A percentile compares a stretch with the other conserved stretches of the same genome.
phyloP scores from a whole-genome alignment of 2,797 vertebrate genomes.

The Spea hammondii region DNA sequence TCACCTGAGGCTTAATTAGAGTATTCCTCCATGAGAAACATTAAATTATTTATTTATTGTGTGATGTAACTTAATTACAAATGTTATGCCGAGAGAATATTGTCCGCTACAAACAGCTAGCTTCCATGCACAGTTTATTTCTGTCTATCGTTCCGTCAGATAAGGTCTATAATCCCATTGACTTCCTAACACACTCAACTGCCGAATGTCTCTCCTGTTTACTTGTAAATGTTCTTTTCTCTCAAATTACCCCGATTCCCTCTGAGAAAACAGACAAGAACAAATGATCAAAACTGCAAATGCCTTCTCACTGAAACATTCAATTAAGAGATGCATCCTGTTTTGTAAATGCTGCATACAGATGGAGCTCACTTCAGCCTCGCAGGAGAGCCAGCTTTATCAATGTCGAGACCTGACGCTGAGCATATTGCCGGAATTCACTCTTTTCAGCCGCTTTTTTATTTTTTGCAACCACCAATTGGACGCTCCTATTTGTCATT shows the following conservation, averaged over 20 bases:
- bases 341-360: slow-evolving; percentile 33
- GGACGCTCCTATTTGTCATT: neutral
- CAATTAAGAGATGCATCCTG: slow-evolving; percentile 38
- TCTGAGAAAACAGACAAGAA: slow-evolving; percentile 40
- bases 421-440: slow-evolving; percentile 31
- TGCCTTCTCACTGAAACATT: slow-evolving; percentile 38
- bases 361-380: slow-evolving; percentile 18
- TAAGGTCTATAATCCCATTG: neutral
- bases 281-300: slow-evolving; percentile 40
- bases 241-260: slow-evolving; percentile 22
- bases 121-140: too few relatives aligned
- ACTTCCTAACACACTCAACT: neutral
- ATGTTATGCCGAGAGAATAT: too few relatives aligned
- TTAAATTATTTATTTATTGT: too few relatives aligned
- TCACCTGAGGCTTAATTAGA: too few relatives aligned
- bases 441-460: neutral
- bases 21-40: too few relatives aligned
- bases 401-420: slow-evolving; percentile 22
- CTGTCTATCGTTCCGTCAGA: neutral
- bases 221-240: slow-evolving; percentile 11
- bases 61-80: too few relatives aligned
- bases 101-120: too few relatives aligned
- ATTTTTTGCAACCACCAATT: neutral
- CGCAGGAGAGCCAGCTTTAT: slow-evolving; percentile 3
- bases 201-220: neutral